Evolutionary conservation across 2,797 vertebrate genomes (phyloP), one percentile per base, ranked within the genome.

Genomic region (Gambusia yucatana): DNA sequence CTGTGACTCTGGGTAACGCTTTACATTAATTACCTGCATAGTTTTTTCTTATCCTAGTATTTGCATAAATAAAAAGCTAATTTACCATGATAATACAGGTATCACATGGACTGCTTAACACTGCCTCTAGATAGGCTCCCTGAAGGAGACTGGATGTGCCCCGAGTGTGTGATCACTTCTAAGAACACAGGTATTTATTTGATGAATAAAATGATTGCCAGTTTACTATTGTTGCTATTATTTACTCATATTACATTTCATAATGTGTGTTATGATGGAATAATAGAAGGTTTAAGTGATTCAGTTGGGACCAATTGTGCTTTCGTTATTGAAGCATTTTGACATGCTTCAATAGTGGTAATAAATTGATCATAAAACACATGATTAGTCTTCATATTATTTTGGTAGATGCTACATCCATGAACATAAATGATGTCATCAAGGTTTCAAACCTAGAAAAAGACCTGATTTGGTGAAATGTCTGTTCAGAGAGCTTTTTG

Each of bases 1-100:
- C 81, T 98, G 97, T 39, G 97, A 98, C 39, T 95, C 96, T 0
- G 97, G 97, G 97, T 98, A 89, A 16, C 81, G 6, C 11, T 20
- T 30, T 25, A 61, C 33, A 43, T 69, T 14, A 13, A 43, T 14
- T 14, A 43, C 25, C 6, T n/a, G 22, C 25, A 39, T 39, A 5
- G 11, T 57, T 41, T 16, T 11, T 16, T 41, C 9, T 55, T 41
- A 5, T 48, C 17, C 20, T 72, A 50, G 71, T 13, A 20, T 50
- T 72, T 22, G 71, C 30, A 50, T 36, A 2, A 3, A n/a, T 63
- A 43, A n/a, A 0, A 6, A 71, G 75, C 0, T 41, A 55, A 14
- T 41, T n/a, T 16, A 3, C 3, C 33, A 13, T 14, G 20, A 61
- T 50, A 30, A 57, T 72, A 14, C 79, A 94, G 93, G 72, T 92